A percentile compares a stretch with the other conserved stretches of the same genome.
Evolutionary conservation across 2,888 invertebrate genomes (phyloP).

Genomic region (Bombyx huttoni): DNA sequence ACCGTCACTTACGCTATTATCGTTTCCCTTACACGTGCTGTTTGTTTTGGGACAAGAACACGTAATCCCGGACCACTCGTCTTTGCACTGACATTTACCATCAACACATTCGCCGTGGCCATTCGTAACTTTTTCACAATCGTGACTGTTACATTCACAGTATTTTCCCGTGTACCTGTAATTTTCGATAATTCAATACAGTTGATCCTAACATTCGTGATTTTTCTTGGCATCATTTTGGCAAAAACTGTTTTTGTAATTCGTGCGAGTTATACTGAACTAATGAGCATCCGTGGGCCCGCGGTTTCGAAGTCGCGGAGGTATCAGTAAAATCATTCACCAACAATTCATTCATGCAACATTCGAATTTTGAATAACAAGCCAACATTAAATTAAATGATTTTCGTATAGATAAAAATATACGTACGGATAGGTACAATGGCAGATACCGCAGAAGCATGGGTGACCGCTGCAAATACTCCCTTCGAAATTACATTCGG

Average conservation of each 20-base stretch:
- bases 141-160: constrained; percentile 36
- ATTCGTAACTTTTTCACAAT: constrained; percentile 51
- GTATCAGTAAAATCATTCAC: too few relatives aligned
- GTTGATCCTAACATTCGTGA: too few relatives aligned
- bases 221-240: too few relatives aligned
- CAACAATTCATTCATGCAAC: too few relatives aligned
- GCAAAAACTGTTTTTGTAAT: too few relatives aligned
- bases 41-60: constrained; percentile 34
- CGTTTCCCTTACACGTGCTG: constrained; percentile 12
- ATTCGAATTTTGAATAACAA: too few relatives aligned
- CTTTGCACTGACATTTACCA: constrained; percentile 67
- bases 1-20: constrained; percentile 11
- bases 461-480: constrained; percentile 56
- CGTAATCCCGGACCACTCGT: constrained; percentile 39
- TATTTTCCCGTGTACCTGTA: constrained; percentile 30
- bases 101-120: constrained; percentile 78
- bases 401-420: neutral
- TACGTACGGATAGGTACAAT: constrained; percentile 51
- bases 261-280: too few relatives aligned
- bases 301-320: too few relatives aligned
- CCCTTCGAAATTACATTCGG: constrained; percentile 2
- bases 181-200: neutral
- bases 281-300: too few relatives aligned
- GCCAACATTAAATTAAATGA: neutral
- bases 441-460: constrained; percentile 73